Evolutionary conservation across 1,140 invertebrate genomes (phyloP).

Genomic region (Euura lappo): DNA sequence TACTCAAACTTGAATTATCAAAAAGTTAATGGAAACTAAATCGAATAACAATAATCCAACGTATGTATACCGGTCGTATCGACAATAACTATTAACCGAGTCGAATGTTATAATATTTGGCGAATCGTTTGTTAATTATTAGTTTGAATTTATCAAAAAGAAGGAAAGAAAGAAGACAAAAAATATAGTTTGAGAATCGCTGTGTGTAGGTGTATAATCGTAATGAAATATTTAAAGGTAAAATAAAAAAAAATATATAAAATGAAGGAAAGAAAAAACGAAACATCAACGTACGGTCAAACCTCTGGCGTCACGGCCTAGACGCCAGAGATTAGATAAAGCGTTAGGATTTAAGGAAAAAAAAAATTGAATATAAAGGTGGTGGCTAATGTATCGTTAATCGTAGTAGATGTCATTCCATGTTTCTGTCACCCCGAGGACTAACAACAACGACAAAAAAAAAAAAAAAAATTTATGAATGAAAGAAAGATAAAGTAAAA

Average conservation of each 20-base stretch:
- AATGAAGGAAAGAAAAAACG: no score
- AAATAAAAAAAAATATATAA: background rate
- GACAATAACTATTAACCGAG: background rate
- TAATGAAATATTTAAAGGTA: slow-evolving; percentile 27
- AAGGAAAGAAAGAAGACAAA: no score
- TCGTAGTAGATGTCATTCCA: slow-evolving; percentile 53
- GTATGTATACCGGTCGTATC: background rate
- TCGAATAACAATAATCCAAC: background rate
- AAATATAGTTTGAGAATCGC: slow-evolving; percentile 43
- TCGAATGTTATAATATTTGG: background rate
- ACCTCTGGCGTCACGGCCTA: slow-evolving; percentile 44
- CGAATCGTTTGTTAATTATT: no score
- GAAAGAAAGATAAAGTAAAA: no score
- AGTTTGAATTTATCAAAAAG: no score
- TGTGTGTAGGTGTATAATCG: slow-evolving; percentile 32
- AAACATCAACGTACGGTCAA: background rate
- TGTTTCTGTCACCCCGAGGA: slow-evolving; percentile 53
- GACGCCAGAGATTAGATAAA: slow-evolving; percentile 27
- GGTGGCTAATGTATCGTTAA: slow-evolving; percentile 46
- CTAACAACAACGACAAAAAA: slow-evolving; percentile 9
- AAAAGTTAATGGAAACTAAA: background rate
- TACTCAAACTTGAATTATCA: slow-evolving; percentile 37
- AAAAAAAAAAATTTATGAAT: slow-evolving; percentile 13
- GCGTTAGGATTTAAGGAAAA: slow-evolving; percentile 22
- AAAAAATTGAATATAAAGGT: slow-evolving; percentile 38